Percentiles rank a stretch among this genome's conserved stretches.
Evolutionary conservation across 2,113 vertebrate species (phyloP).

Genomic region (Typhlomys cinereus): DNA sequence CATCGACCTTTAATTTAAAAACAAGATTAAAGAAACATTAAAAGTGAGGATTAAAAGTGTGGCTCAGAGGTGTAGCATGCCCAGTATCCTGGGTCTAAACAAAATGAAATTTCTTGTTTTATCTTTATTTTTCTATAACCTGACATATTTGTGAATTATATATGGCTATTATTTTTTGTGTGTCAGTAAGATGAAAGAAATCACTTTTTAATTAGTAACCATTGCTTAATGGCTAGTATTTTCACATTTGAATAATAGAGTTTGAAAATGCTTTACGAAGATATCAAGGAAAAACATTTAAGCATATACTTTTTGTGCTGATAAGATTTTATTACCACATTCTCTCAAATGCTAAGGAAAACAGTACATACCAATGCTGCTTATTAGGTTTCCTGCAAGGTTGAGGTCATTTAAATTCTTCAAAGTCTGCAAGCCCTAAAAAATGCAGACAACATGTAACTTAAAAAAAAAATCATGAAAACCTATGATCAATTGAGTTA

Average conservation of each 20-base stretch:
- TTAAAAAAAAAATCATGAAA: constrained; percentile 51
- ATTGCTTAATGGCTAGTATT: background rate
- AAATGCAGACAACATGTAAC: constrained; percentile 69
- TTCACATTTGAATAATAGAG: background rate
- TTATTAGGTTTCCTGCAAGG: constrained; percentile 88
- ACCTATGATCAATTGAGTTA: constrained; percentile 44
- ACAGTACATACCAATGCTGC: constrained; percentile 86
- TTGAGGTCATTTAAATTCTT: constrained; percentile 90
- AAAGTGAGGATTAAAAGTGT: background rate
- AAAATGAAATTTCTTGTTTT: constrained; percentile 44
- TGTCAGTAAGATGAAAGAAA: background rate
- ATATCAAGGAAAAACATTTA: background rate
- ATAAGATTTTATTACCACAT: background rate
- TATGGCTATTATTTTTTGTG: background rate
- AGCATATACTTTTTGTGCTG: background rate
- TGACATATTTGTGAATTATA: background rate
- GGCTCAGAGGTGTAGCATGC: too few relatives aligned
- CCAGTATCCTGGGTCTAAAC: background rate
- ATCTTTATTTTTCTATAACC: background rate
- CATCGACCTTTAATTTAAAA: constrained; percentile 84
- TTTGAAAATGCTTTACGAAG: constrained; percentile 32
- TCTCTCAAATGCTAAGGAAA: constrained; percentile 30
- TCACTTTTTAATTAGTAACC: background rate
- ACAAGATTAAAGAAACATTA: constrained; percentile 41
- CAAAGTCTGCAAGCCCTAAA: constrained; percentile 87